Evolutionary conservation across 2,888 invertebrate genomes (phyloP), one percentile per base, ranked within the genome.

Genomic region (Lochmaea capreae): DNA sequence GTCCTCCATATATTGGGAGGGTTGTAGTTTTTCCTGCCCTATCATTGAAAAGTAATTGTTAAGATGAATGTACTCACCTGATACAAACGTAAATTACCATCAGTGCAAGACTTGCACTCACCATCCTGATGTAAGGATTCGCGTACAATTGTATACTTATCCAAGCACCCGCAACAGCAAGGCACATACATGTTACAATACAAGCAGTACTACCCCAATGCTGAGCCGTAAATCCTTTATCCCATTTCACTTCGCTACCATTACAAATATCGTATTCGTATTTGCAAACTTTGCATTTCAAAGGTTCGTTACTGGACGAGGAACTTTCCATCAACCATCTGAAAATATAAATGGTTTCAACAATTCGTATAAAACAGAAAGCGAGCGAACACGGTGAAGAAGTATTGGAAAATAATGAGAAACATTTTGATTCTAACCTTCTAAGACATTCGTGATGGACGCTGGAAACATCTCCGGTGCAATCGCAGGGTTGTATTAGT

Each of bases 371-470:
- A 22, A 22, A 33, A 33, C 26, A 33, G 8, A 33, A 33, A 33
- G 5, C 33, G 33, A 33, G 8, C 33, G 8, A 33, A 33, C 3
- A 26, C 26, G 26, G 26, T 4, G 26, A 26, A 26, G 5, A 26
- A 26, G 26, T 5, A 26, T 26, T 26, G 26, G 26, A 26, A 26
- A 26, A 4, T 26, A 26, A 26, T 26, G 26, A 26, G 4, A 26
- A 26, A 2, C 3, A 26, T 3, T 26, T n/a, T 42, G 26, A 26
- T 12, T 18, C 71, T 43, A 74, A 81, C 82, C 95, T 91, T 75
- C 95, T 90, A 70, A 97, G 89, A 86, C 97, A 97, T 86, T 97
- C 95, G 85, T 97, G 96, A 88, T 97, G 96, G 66, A 97, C 97
- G 43, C 93, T 94, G 74, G 95, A 93, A n/a, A 96, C 95, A 87